phyloP scores from a whole-genome alignment of 2,888 invertebrate genomes.

The Sialis lutaria region DNA sequence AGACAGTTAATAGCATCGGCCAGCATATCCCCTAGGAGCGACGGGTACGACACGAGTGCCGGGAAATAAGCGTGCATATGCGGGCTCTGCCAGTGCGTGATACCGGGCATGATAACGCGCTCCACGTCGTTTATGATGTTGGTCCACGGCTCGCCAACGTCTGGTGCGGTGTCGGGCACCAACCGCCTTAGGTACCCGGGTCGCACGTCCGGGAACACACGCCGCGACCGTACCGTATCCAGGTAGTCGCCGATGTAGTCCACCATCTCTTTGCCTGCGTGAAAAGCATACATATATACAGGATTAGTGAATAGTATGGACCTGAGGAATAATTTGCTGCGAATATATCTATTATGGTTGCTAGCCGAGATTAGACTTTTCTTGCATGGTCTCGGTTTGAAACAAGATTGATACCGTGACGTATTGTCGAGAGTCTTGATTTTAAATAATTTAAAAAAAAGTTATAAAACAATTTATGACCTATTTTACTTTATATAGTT shows the following conservation, averaged over 20 bases:
- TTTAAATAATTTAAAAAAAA: no score
- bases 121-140: conserved; percentile 86
- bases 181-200: conserved; percentile 85
- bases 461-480: no score
- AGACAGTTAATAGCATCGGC: conserved; percentile 87
- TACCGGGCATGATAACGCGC: conserved; percentile 90
- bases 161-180: conserved; percentile 74
- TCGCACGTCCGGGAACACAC: conserved; percentile 85
- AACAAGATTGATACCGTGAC: no score
- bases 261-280: conserved; percentile 92
- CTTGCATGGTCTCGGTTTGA: no score
- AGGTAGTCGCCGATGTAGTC: conserved; percentile 97
- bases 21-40: conserved; percentile 88
- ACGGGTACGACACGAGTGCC: conserved; percentile 84
- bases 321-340: no score
- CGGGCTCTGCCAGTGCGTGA: conserved; percentile 93
- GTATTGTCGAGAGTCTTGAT: no score
- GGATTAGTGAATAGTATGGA: no score
- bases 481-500: no score
- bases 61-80: conserved; percentile 99
- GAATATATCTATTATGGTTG: no score
- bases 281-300: no score
- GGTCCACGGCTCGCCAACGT: conserved; percentile 78
- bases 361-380: no score
- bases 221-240: conserved; percentile 70